These are phyloP conservation scores for Drosophila kurseongensis DNA, from an alignment of 1,140 invertebrate genomes.

Conservation along the genomic window DNA sequence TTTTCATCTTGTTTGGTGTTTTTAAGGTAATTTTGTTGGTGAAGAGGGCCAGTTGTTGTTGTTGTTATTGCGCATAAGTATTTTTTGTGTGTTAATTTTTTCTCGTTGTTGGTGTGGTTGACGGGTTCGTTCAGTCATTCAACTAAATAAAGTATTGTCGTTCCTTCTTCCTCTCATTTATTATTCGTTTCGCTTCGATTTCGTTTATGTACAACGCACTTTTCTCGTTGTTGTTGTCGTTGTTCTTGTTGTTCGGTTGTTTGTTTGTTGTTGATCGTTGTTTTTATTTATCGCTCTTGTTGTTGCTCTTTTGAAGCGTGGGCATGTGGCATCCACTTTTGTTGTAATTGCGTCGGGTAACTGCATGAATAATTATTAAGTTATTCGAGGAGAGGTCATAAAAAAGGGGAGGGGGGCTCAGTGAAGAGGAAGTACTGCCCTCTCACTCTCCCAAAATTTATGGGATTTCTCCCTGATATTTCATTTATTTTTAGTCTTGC, in stretches of 20 bases:
- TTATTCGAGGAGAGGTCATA: conserved; percentile 50
- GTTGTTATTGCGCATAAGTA: conserved; percentile 67
- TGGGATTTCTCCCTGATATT: conserved; percentile 19
- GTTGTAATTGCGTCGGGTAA: conserved; percentile 71
- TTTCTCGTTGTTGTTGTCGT: conserved; percentile 30
- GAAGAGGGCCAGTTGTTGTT: conserved; percentile 30
- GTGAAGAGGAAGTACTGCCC: conserved; percentile 1
- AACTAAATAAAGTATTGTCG: conserved; percentile 80
- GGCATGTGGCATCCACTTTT: conserved; percentile 75
- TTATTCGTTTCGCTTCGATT: conserved; percentile 77
- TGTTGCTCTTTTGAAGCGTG: conserved; percentile 55
- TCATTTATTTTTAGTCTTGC: conserved; percentile 22
- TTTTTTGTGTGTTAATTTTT: conserved; percentile 77
- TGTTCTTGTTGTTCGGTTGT: conserved; percentile 31
- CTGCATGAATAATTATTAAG: conserved; percentile 83
- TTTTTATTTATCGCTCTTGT: conserved; percentile 37
- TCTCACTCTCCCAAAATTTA: conserved; percentile 7
- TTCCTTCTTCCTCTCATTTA: conserved; percentile 57
- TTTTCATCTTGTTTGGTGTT: conserved; percentile 77
- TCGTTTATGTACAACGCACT: conserved; percentile 66
- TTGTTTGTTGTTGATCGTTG: conserved; percentile 45
- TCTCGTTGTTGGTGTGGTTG: conserved; percentile 58
- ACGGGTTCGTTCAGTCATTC: conserved; percentile 80
- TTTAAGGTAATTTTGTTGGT: conserved; percentile 75
- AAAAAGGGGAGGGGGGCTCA: neutral